These are phyloP conservation scores for Sitophilus oryzae DNA, from an alignment of 1,140 invertebrate genomes.

Conservation along the genomic window DNA sequence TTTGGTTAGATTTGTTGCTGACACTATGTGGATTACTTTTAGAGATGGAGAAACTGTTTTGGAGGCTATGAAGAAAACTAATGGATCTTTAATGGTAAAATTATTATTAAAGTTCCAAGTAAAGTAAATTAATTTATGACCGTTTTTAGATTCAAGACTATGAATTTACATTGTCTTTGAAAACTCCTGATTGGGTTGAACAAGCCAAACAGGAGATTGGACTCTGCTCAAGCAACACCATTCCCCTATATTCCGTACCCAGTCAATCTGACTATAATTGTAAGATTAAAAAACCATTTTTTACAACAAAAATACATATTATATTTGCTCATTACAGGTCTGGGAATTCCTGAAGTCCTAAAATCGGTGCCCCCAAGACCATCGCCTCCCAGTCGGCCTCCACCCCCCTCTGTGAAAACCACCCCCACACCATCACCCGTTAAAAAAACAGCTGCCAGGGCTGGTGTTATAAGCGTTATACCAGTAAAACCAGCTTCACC, in stretches of 20 bases:
- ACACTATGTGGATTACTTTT: slow-evolving; percentile 87
- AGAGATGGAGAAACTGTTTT: slow-evolving; percentile 78
- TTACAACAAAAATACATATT: neutral
- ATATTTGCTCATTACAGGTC: slow-evolving; percentile 28
- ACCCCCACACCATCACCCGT: slow-evolving; percentile 41
- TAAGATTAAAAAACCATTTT: slow-evolving; percentile 28
- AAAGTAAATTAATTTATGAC: too few relatives aligned
- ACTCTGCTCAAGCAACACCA: slow-evolving; percentile 75
- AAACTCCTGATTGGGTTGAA: slow-evolving; percentile 77
- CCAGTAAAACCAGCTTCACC: slow-evolving; percentile 40
- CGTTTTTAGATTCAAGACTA: slow-evolving; percentile 61
- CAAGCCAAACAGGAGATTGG: slow-evolving; percentile 75
- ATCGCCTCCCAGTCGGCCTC: slow-evolving; percentile 36
- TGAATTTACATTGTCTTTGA: slow-evolving; percentile 66
- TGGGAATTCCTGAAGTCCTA: slow-evolving; percentile 38
- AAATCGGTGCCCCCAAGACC: slow-evolving; percentile 39
- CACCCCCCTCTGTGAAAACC: slow-evolving; percentile 41
- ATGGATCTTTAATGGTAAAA: slow-evolving; percentile 24
- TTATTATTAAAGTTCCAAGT: too few relatives aligned
- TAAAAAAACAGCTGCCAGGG: slow-evolving; percentile 42
- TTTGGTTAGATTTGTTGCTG: slow-evolving; percentile 82
- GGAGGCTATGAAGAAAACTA: slow-evolving; percentile 54
- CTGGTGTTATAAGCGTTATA: slow-evolving; percentile 39
- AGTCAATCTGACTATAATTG: slow-evolving; percentile 41
- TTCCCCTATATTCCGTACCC: slow-evolving; percentile 57